Conservation (phyloP, 2,113 vertebrate genomes). For the Anas platyrhynchos region DNA sequence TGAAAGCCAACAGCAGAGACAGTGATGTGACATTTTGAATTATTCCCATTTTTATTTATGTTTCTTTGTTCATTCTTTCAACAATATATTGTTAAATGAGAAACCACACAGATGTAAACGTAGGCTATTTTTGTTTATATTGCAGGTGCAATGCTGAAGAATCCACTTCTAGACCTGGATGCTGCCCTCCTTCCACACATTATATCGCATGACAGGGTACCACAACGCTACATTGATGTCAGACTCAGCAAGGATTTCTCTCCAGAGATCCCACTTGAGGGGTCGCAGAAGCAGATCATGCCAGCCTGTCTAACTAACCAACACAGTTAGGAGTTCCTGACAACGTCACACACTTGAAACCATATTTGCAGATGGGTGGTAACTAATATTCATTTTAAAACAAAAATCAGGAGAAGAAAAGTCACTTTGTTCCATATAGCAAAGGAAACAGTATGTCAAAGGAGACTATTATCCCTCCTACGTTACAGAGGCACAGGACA, state of each 20-base stretch:
- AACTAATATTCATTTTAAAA: not conserved
- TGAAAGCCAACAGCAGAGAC: not conserved
- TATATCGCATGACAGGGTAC: not conserved
- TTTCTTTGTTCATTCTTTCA: not conserved
- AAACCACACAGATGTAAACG: not conserved
- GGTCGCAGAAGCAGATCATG: not conserved
- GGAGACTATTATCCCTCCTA: not conserved
- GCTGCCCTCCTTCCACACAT: not conserved
- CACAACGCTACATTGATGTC: not conserved
- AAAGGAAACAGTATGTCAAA: not conserved
- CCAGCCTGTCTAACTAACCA: not conserved
- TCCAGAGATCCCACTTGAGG: not conserved
- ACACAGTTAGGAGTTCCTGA: not conserved
- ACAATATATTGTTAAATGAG: not conserved
- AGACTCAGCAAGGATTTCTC: not conserved
- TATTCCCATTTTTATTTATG: not conserved
- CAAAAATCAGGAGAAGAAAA: not conserved
- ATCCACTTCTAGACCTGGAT: not conserved
- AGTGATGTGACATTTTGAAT: not conserved
- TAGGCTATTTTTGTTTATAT: constrained; percentile 37
- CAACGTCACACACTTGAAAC: not conserved
- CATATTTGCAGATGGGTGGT: not conserved
- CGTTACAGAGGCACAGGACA: not conserved
- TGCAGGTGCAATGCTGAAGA: constrained; percentile 59
- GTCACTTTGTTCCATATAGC: not conserved